These are phyloP conservation scores for Litocranius walleri DNA, from an alignment of 2,113 vertebrate genomes.

Conservation along the genomic window DNA sequence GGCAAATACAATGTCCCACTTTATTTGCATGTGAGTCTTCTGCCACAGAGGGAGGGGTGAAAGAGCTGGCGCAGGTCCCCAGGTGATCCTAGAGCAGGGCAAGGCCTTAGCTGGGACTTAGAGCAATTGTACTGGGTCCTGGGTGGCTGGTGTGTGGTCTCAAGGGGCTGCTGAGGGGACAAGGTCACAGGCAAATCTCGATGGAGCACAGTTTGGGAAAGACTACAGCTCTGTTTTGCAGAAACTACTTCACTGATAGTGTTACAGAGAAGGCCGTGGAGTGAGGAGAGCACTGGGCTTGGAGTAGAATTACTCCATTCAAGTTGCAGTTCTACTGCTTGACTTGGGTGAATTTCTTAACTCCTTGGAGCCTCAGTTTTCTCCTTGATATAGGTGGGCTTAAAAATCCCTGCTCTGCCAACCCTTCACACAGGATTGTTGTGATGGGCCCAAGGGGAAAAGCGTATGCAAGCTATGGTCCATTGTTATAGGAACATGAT, in stretches of 20 bases:
- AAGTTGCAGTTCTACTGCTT: background rate
- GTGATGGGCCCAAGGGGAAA: background rate
- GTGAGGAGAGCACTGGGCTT: background rate
- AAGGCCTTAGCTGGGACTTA: constrained; percentile 3
- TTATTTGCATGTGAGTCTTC: constrained; percentile 53
- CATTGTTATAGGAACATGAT: background rate
- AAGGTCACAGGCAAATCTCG: background rate
- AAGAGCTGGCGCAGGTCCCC: background rate
- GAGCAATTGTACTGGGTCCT: background rate
- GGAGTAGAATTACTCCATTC: background rate
- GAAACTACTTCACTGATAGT: background rate
- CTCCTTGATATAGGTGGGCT: background rate
- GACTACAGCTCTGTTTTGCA: background rate
- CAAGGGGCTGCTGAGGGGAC: background rate
- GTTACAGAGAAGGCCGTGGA: background rate
- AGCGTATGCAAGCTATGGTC: background rate
- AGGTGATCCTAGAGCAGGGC: background rate
- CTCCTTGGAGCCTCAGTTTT: background rate
- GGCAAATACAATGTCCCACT: constrained; percentile 64
- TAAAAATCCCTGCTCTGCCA: background rate
- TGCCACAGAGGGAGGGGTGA: background rate
- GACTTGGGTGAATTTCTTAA: background rate
- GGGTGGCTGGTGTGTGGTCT: background rate
- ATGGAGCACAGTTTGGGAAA: constrained; percentile 8
- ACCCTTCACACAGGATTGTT: background rate